Evolutionary conservation across 2,797 vertebrate species (phyloP).

Genomic region (Sarcophilus harrisii): DNA sequence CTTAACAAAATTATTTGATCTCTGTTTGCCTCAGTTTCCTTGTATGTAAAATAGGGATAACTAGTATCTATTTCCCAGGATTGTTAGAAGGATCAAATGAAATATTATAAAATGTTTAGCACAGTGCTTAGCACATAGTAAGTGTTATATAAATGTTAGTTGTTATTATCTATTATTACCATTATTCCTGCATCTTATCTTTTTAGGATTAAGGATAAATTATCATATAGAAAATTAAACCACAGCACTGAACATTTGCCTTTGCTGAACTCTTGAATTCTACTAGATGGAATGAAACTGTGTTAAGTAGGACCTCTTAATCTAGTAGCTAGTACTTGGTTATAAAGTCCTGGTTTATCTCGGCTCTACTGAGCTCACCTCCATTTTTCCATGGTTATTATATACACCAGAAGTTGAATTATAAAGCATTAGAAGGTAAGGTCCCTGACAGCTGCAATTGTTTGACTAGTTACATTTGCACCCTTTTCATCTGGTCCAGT

Average conservation of each 20-base stretch:
- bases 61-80: not conserved
- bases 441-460: not conserved
- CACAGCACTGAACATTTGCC: not conserved
- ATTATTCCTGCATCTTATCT: not conserved
- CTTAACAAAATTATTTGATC: not conserved
- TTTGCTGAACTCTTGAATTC: not conserved
- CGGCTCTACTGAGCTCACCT: not conserved
- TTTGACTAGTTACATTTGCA: not conserved
- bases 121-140: not conserved
- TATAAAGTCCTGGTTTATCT: not conserved
- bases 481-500: not conserved
- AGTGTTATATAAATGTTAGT: not conserved
- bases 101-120: not conserved
- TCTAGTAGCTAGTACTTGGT: not conserved
- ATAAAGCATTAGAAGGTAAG: not conserved
- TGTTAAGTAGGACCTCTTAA: not conserved
- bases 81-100: not conserved
- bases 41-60: not conserved
- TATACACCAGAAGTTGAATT: not conserved
- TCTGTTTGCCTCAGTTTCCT: not conserved
- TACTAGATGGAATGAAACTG: not conserved
- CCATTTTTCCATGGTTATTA: not conserved
- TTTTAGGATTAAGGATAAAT: not conserved
- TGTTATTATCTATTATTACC: not conserved
- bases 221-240: not conserved